phyloP scores from a whole-genome alignment of 2,113 vertebrate genomes.

The Apteryx owenii region DNA sequence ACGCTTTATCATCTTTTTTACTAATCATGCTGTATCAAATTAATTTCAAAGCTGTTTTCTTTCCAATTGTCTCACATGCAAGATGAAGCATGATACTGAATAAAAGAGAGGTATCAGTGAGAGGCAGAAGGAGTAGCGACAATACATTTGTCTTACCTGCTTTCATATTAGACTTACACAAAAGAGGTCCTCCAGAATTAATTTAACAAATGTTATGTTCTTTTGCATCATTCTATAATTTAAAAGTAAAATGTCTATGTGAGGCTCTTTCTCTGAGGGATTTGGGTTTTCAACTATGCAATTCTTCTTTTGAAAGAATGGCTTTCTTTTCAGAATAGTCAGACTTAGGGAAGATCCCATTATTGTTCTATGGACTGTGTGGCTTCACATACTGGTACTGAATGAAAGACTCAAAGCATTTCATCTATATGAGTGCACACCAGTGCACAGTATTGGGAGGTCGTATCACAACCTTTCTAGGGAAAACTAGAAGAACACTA shows the following conservation, averaged over 20 bases:
- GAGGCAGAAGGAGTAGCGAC: neutral
- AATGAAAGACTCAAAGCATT: neutral
- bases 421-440: neutral
- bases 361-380: neutral
- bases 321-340: neutral
- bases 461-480: neutral
- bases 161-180: neutral
- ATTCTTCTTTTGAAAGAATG: neutral
- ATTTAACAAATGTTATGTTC: neutral
- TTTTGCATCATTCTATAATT: neutral
- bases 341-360: neutral
- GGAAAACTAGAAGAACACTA: neutral
- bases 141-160: neutral
- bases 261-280: neutral
- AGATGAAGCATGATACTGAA: neutral
- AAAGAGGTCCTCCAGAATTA: neutral
- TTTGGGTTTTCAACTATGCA: neutral
- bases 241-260: neutral
- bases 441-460: neutral
- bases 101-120: neutral
- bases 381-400: neutral
- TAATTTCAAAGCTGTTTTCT: slow-evolving; percentile 6
- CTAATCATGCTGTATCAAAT: neutral
- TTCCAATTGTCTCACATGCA: neutral
- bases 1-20: neutral